Conservation (phyloP, 2,888 invertebrate genomes). For the Metallyticus violacea region DNA sequence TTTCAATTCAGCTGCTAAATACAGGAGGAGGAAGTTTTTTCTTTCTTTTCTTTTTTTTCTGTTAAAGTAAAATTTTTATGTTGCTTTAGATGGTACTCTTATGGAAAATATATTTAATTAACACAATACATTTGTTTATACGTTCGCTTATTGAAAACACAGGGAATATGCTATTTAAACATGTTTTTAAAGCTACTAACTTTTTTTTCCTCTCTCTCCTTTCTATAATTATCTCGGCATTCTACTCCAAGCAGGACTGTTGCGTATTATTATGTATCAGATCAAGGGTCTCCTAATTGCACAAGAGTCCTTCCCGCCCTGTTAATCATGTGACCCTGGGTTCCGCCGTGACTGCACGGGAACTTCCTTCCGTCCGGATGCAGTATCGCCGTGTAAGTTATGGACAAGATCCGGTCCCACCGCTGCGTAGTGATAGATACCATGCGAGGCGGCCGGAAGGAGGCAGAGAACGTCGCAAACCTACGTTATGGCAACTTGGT, state of each 20-base stretch:
- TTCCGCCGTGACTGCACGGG: not conserved
- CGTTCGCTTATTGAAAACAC: too few species aligned
- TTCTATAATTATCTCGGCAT: too few species aligned
- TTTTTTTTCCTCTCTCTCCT: too few species aligned
- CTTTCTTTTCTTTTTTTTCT: too few species aligned
- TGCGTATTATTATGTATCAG: not conserved
- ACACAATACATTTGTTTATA: too few species aligned
- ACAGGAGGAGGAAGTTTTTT: too few species aligned
- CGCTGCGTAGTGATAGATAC: not conserved
- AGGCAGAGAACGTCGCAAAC: not conserved
- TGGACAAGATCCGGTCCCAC: not conserved
- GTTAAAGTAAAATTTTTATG: too few species aligned
- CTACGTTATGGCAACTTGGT: not conserved
- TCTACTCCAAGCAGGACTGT: not conserved
- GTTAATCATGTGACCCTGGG: constrained; percentile 5
- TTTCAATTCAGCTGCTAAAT: too few species aligned
- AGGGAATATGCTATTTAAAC: too few species aligned
- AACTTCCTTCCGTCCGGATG: not conserved
- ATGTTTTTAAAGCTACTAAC: too few species aligned
- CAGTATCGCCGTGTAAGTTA: not conserved
- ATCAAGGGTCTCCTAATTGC: not conserved
- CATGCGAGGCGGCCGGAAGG: not conserved
- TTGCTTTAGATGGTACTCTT: too few species aligned
- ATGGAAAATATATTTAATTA: too few species aligned
- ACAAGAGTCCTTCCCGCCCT: not conserved